Conservation (phyloP, 2,797 vertebrate genomes). For the Huso huso region DNA sequence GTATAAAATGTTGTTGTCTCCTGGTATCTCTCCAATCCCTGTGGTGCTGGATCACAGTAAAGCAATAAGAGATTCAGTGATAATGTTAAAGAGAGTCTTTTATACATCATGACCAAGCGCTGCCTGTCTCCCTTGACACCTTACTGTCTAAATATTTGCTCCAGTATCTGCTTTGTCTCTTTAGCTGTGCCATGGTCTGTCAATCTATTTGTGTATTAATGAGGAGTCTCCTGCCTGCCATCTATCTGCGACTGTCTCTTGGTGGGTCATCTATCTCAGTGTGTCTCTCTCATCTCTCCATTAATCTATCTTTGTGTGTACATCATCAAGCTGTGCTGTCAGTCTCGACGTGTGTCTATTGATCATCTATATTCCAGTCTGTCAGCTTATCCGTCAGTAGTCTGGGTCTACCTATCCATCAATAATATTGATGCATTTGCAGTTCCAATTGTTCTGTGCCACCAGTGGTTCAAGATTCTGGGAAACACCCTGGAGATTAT, state of each 20-base stretch:
- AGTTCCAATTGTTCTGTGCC: too few relatives aligned
- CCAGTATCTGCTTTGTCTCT: not conserved
- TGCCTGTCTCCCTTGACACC: too few relatives aligned
- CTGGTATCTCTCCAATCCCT: too few relatives aligned
- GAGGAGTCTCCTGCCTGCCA: not conserved
- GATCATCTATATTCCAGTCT: slow-evolving; percentile 9
- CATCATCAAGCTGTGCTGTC: slow-evolving; percentile 4
- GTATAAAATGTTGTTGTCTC: too few relatives aligned
- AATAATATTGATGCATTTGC: not conserved
- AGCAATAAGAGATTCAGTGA: too few relatives aligned
- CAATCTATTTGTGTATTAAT: not conserved
- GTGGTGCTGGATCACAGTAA: too few relatives aligned
- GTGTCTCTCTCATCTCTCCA: slow-evolving; percentile 1
- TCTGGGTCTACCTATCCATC: slow-evolving; percentile 15
- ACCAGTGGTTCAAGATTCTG: too few relatives aligned
- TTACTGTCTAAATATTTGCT: not conserved
- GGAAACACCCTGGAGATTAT: too few relatives aligned
- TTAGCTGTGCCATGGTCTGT: not conserved
- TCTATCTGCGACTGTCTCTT: not conserved
- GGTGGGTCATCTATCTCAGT: not conserved
- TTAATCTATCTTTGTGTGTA: not conserved
- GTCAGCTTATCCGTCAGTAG: slow-evolving; percentile 17
- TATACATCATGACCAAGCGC: too few relatives aligned
- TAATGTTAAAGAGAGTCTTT: too few relatives aligned
- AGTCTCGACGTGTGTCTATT: not conserved